Evolutionary conservation across 30 jellyfish, hydroid and myxozoan genomes (phyloP).

Genomic region (Cassiopea andromeda): DNA sequence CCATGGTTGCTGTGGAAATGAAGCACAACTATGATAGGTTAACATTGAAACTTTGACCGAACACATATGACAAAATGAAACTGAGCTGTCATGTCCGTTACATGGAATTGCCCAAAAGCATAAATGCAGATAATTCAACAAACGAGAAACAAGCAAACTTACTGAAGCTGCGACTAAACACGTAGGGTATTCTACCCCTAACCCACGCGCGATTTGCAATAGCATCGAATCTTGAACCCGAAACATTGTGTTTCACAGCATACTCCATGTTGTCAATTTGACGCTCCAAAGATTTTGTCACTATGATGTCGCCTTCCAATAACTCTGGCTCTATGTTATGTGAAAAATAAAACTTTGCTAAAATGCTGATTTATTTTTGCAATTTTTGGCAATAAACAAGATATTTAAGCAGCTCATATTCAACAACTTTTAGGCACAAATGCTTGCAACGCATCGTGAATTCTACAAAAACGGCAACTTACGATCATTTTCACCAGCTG

Average conservation of each 20-base stretch:
- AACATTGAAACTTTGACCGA: no score
- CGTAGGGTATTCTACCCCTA: slow-evolving; percentile 76
- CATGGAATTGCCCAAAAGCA: neutral
- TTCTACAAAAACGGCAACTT: neutral
- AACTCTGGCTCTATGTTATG: slow-evolving; percentile 32
- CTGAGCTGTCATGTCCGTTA: no score
- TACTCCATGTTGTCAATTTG: slow-evolving; percentile 58
- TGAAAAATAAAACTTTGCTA: no score
- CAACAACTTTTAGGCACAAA: no score
- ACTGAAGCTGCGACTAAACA: slow-evolving; percentile 40
- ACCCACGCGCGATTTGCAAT: slow-evolving; percentile 81
- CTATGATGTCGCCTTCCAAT: slow-evolving; percentile 91
- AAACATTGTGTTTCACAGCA: slow-evolving; percentile 44
- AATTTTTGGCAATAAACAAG: no score
- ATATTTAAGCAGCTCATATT: no score
- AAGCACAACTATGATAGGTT: no score
- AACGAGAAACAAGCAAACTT: neutral
- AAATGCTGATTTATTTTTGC: no score
- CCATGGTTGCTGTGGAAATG: no score
- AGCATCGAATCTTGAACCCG: slow-evolving; percentile 72
- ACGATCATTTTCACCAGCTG: neutral
- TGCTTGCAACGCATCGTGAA: no score
- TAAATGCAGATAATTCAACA: no score
- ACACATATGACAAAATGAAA: no score
- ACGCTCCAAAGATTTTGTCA: slow-evolving; percentile 48